phyloP scores from a whole-genome alignment of 2,113 vertebrate genomes.

The Leptodactylus fuscus region DNA sequence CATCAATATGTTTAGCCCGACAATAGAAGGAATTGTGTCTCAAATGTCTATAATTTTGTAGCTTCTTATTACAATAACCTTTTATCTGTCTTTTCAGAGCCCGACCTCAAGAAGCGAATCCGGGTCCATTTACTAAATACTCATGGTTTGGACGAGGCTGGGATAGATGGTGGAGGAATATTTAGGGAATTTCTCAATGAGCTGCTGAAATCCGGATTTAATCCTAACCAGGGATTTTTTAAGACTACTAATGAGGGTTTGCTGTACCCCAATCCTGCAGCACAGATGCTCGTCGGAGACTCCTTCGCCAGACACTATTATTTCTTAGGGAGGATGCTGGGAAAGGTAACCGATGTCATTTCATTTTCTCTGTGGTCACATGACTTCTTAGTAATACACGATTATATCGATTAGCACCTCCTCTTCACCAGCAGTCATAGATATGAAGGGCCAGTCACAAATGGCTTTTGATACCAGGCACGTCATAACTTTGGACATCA shows the following conservation, averaged over 20 bases:
- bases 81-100: constrained; percentile 76
- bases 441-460: no score
- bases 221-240: constrained; percentile 97
- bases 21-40: no score
- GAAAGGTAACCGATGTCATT: constrained; percentile 84
- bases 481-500: no score
- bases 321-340: constrained; percentile 95
- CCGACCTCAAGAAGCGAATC: constrained; percentile 93
- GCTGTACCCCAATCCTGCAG: constrained; percentile 92
- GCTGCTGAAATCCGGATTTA: constrained; percentile 95
- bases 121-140: constrained; percentile 95
- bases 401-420: no score
- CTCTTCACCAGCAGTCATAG: no score
- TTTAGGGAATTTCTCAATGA: constrained; percentile 98
- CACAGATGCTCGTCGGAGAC: constrained; percentile 92
- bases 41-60: no score
- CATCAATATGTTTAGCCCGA: no score
- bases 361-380: no score
- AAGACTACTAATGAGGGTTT: constrained; percentile 96
- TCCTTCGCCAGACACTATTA: constrained; percentile 95
- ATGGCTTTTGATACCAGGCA: no score
- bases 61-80: neutral
- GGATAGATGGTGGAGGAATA: constrained; percentile 96
- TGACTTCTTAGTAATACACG: no score
- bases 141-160: constrained; percentile 95